Evolutionary conservation across 2,888 invertebrate genomes (phyloP).

Genomic region (Acleris laterana): DNA sequence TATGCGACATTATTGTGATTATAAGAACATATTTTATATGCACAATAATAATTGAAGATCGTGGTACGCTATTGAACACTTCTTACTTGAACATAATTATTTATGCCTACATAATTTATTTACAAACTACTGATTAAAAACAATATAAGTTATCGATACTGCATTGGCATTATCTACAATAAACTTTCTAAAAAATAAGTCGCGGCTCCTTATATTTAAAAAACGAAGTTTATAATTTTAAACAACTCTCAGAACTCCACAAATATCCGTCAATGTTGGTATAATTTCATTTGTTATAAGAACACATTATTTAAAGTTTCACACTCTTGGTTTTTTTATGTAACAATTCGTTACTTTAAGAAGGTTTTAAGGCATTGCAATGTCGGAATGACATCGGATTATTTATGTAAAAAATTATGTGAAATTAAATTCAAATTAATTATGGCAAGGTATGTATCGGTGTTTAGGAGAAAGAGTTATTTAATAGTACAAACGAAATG

Average conservation of each 20-base stretch:
- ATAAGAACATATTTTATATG: slow-evolving; percentile 9
- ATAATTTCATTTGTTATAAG: background rate
- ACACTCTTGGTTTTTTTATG: no score
- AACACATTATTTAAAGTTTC: no score
- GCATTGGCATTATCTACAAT: slow-evolving; percentile 33
- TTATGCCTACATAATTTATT: slow-evolving; percentile 33
- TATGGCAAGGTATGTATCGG: no score
- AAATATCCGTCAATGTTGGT: background rate
- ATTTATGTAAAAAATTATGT: no score
- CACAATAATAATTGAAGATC: slow-evolving; percentile 14
- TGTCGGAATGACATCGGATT: no score
- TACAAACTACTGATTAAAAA: slow-evolving; percentile 28
- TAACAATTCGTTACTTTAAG: no score
- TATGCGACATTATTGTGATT: slow-evolving; percentile 19
- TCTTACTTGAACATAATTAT: slow-evolving; percentile 36
- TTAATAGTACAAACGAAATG: slow-evolving; percentile 7
- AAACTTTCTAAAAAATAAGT: slow-evolving; percentile 39
- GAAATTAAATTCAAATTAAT: no score
- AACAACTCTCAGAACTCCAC: background rate
- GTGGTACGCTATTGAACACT: slow-evolving; percentile 36
- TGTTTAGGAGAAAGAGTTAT: slow-evolving; percentile 2
- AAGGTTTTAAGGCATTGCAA: no score
- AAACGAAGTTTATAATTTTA: slow-evolving; percentile 3
- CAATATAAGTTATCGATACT: slow-evolving; percentile 19
- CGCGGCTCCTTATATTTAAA: slow-evolving; percentile 35